Percentiles rank a stretch among this genome's conserved stretches.
Evolutionary conservation across 1,140 invertebrate genomes (phyloP).

Genomic region (Saccostrea glomerata): DNA sequence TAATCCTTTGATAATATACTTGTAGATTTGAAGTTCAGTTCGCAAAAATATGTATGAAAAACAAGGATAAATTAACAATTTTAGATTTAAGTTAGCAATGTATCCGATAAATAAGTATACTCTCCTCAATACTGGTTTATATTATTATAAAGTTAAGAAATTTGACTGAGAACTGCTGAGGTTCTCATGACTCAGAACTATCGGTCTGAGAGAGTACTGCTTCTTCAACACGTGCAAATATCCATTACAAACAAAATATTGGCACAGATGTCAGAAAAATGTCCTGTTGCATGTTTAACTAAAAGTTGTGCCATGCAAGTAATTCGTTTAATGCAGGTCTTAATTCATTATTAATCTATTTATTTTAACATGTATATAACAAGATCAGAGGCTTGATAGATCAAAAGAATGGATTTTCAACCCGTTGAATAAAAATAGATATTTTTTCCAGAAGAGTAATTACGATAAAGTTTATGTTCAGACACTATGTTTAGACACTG

Average conservation of each 20-base stretch:
- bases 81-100: background rate
- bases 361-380: background rate
- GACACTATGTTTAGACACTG: too few relatives aligned
- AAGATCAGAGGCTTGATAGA: background rate
- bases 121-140: background rate
- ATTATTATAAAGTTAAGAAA: background rate
- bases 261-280: slow-evolving; percentile 13
- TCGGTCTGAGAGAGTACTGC: background rate
- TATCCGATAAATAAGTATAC: background rate
- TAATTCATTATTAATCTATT: background rate
- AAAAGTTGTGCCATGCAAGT: background rate
- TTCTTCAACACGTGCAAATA: background rate
- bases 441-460: too few relatives aligned
- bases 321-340: background rate
- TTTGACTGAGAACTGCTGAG: background rate
- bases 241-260: slow-evolving; percentile 32
- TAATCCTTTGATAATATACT: background rate
- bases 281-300: background rate
- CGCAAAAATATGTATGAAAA: background rate
- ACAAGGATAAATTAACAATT: background rate
- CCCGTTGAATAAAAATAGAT: background rate
- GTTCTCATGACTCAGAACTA: background rate
- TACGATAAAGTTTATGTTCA: too few relatives aligned
- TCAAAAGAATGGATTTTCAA: background rate
- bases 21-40: background rate